Evolutionary conservation across 2,113 vertebrate species (phyloP).

Genomic region (Hassar affinis): DNA sequence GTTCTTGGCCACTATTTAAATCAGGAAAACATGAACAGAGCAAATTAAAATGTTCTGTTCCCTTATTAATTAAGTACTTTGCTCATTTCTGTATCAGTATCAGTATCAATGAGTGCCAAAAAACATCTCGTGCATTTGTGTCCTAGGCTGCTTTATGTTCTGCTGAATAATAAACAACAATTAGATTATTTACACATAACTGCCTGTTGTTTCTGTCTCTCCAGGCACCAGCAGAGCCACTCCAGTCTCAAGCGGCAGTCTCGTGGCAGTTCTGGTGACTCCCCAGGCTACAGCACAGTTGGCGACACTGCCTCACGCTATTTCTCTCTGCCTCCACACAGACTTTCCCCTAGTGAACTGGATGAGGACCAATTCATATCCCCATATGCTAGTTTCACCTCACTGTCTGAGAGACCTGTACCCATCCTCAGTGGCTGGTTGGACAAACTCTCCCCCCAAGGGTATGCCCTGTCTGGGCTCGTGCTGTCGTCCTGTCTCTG

Average conservation of each 20-base stretch:
- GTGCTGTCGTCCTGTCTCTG: slow-evolving; percentile 60
- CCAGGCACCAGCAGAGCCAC: slow-evolving; percentile 56
- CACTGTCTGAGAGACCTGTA: slow-evolving; percentile 73
- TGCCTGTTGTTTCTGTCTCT: neutral
- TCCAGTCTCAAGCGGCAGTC: slow-evolving; percentile 63
- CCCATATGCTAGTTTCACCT: slow-evolving; percentile 92
- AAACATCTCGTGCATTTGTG: neutral
- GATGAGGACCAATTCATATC: slow-evolving; percentile 91
- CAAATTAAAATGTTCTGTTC: neutral
- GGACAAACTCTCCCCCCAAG: slow-evolving; percentile 97
- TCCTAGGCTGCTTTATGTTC: neutral
- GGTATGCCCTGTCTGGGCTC: slow-evolving; percentile 72
- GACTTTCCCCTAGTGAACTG: slow-evolving; percentile 66
- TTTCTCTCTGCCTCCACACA: slow-evolving; percentile 68
- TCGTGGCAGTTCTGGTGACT: slow-evolving; percentile 65
- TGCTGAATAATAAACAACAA: neutral
- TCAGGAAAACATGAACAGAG: neutral
- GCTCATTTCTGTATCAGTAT: neutral
- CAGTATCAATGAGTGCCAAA: neutral
- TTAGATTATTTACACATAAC: neutral
- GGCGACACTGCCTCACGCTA: slow-evolving; percentile 62
- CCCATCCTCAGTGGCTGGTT: slow-evolving; percentile 89
- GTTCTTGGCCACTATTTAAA: too few species aligned
- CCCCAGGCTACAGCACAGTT: slow-evolving; percentile 81
- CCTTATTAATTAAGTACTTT: neutral